Evolutionary conservation across 2,113 vertebrate species (phyloP).

Genomic region (Stictonetta naevosa): DNA sequence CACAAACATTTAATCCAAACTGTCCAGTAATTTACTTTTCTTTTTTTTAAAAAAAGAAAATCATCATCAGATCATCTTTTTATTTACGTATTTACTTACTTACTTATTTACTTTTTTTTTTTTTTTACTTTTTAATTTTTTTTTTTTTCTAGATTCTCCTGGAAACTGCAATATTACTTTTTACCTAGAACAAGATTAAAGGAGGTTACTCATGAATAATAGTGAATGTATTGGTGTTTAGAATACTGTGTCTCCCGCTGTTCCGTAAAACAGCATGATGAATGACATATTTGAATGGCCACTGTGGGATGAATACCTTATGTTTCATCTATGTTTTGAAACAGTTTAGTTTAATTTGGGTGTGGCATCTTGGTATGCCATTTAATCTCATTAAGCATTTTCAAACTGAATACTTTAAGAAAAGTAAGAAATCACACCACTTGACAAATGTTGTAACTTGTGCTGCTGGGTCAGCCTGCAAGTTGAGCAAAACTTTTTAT

Average conservation of each 20-base stretch:
- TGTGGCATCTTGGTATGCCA: not conserved
- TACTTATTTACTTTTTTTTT: no score
- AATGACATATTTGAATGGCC: slow-evolving; percentile 14
- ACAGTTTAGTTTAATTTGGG: not conserved
- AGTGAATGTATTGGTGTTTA: not conserved
- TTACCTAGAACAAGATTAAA: slow-evolving; percentile 1
- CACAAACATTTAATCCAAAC: not conserved
- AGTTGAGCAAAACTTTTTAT: not conserved
- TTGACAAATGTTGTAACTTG: not conserved
- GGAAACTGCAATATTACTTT: not conserved
- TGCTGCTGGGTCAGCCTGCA: not conserved
- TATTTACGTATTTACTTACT: not conserved
- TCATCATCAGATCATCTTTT: not conserved
- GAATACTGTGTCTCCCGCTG: not conserved
- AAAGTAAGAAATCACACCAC: not conserved
- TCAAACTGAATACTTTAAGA: not conserved
- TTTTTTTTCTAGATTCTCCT: not conserved
- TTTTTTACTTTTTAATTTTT: not conserved
- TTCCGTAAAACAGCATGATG: slow-evolving; percentile 26
- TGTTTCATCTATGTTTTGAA: slow-evolving; percentile 8
- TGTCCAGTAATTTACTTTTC: not conserved
- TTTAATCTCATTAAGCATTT: not conserved
- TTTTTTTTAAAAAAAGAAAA: no score
- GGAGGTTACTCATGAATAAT: not conserved
- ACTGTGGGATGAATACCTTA: slow-evolving; percentile 41